Percentiles rank a stretch among this genome's conserved stretches.
These are phyloP conservation scores for Mesocricetus auratus DNA, from an alignment of 2,113 vertebrate genomes.

Conservation along the genomic window DNA sequence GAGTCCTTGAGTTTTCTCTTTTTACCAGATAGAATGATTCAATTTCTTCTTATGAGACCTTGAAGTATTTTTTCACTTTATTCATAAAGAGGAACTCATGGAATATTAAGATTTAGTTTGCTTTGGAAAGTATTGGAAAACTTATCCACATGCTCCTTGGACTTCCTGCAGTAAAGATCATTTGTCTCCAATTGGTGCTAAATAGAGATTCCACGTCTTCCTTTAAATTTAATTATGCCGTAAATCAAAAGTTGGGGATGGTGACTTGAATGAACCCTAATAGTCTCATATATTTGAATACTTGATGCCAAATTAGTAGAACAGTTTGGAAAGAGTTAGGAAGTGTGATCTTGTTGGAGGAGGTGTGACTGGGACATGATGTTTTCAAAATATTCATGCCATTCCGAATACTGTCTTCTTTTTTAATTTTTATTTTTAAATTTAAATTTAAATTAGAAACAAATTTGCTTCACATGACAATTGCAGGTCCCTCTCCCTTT, in stretches of 20 bases:
- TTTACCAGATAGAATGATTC: slow-evolving; percentile 21
- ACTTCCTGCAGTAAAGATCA: not conserved
- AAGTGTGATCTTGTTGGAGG: not conserved
- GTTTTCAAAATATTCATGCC: not conserved
- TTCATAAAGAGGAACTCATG: slow-evolving; percentile 51
- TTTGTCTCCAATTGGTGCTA: not conserved
- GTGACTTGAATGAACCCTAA: not conserved
- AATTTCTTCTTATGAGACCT: slow-evolving; percentile 24
- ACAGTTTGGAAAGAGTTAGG: too few relatives aligned
- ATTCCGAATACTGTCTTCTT: not conserved
- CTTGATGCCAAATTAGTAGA: not conserved
- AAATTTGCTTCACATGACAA: too few relatives aligned
- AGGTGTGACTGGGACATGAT: not conserved
- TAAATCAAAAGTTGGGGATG: not conserved
- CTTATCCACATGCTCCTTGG: slow-evolving; percentile 27
- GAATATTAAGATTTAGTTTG: slow-evolving; percentile 83
- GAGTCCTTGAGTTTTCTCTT: not conserved
- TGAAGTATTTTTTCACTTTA: slow-evolving; percentile 29
- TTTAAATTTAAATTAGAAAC: too few relatives aligned
- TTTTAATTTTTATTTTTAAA: too few relatives aligned
- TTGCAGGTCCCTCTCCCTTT: too few relatives aligned
- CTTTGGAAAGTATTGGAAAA: slow-evolving; percentile 38
- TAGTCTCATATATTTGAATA: not conserved
- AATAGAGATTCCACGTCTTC: not conserved
- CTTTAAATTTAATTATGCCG: slow-evolving; percentile 61